phyloP scores from a whole-genome alignment of 2,113 vertebrate genomes.

The Anolis sagrei region DNA sequence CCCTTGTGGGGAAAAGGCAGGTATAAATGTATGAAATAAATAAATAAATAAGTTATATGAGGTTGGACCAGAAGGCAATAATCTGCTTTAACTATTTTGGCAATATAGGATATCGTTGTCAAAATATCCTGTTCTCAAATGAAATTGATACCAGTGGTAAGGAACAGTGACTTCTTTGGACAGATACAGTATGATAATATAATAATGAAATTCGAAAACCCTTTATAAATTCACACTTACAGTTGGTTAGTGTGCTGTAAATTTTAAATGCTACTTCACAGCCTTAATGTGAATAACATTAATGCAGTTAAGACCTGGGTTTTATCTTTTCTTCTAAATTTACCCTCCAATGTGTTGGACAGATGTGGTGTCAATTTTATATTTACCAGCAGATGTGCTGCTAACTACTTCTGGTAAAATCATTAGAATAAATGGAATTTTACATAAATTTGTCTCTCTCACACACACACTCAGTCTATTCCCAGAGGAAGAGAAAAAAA shows the following conservation, averaged over 20 bases:
- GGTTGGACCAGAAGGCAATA: too few relatives aligned
- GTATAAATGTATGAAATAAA: too few relatives aligned
- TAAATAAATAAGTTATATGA: too few relatives aligned
- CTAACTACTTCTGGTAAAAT: neutral
- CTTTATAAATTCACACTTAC: slow-evolving; percentile 4
- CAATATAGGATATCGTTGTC: too few relatives aligned
- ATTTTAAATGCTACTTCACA: slow-evolving; percentile 22
- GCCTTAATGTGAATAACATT: slow-evolving; percentile 19
- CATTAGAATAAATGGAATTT: neutral
- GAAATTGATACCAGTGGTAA: neutral
- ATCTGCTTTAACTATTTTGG: too few relatives aligned
- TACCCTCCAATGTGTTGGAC: neutral
- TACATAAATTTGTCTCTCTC: slow-evolving; percentile 9
- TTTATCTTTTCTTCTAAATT: neutral
- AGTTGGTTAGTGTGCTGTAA: neutral
- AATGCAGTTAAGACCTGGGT: neutral
- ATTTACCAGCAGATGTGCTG: slow-evolving; percentile 26
- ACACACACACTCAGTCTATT: neutral
- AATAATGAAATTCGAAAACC: neutral
- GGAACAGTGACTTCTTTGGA: neutral
- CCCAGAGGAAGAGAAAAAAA: slow-evolving; percentile 2
- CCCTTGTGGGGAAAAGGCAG: too few relatives aligned
- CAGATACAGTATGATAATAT: neutral
- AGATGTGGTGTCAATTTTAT: neutral
- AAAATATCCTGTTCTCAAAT: neutral